Evolutionary conservation across 2,113 vertebrate species (phyloP), one percentile per base, ranked within the genome.

Genomic region (Lepisosteus osseus): DNA sequence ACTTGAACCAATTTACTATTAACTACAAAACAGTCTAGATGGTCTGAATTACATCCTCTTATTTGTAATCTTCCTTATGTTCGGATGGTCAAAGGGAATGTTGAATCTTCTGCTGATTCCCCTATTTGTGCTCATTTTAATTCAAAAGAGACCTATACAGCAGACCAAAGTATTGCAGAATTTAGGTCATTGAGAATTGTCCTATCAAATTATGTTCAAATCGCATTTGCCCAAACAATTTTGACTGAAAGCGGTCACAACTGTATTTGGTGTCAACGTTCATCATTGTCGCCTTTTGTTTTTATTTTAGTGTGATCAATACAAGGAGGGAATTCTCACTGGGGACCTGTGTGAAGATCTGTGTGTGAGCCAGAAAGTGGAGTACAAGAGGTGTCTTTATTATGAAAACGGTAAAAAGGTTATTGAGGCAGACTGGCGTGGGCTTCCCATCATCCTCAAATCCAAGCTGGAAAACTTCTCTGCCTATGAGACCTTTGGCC

Each of bases 331-430:
- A 44, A 74, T 83, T 5, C 86, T 98, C 76, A 90, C 89, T 0
- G 96, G 97, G 0, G 93, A 97, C 82, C 90, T 98, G 75, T 99
- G 97, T 4, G 92, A 95, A 84, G 97, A 98, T 66, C 89, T 99
- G 72, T 99, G 97, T 0, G 91, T 93, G 68, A 86, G 82, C 0
- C 86, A 91, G 54, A 87, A 80, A 65, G 87, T 99, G 64, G 87
- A 89, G 74, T 99, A 97, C 85, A 93, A 85, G 65, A 92, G 92
- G 77, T 98, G 97, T 67, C 94, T 99, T 61, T 95, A 97, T 86
- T 96, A 95, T 1, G 92, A 97, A 77, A 89, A 93, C 11, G 97
- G 97, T 54, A 99, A 99, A 86, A 98, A 97, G 87, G 97, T 99
- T 80, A 94, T 99, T 64, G 94, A 94, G 80, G 97, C 95, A 0